Evolutionary conservation across 2,888 invertebrate species (phyloP), one percentile per base, ranked within the genome.

Genomic region (Gnatocerus cornutus): DNA sequence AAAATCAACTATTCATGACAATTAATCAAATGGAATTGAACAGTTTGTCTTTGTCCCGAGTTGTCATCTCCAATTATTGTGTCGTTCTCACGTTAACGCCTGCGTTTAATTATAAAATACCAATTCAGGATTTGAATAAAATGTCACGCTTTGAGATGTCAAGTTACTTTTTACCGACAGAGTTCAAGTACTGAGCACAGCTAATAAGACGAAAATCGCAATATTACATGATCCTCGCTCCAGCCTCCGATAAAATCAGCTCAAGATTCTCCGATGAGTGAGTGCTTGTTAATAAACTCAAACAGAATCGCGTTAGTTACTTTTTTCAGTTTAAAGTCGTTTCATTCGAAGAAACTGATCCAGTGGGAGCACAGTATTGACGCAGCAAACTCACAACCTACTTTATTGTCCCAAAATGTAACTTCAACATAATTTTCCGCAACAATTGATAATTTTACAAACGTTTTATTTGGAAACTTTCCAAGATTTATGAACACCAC

Each of bases 11-110:
- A 65, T 56, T 65, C 56, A 12, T 16, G 27, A 65, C 56, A 48
- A 56, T 66, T 58, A 66, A 66, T 66, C 58, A 66, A 48, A 29
- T 4, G 50, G 41, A 66, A 58, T 48, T 48, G 46, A 46, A 41
- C 66, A 50, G 56, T 65, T 65, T 65, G 65, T 65, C 56, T 56
- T 56, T 56, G 66, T 66, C 58, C 48, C n/a, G 48, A 14, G 41
- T 45, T 58, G 56, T 66, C 66, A 58, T 66, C 66, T 33, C 29
- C n/a, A 39, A 33, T 58, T 64, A 53, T 55, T 66, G 58, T 48
- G 58, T 65, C 37, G 56, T 46, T 46, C 56, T 30, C 14, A 50
- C 5, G 50, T 29, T 27, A 30, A 33, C 46, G 14, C 27, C 30
- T 9, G n/a, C 39, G 53, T 55, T 55, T 37, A 39, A 55, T 55